Evolutionary conservation across 1,140 invertebrate species (phyloP).

Genomic region (Berghia stephanieae): DNA sequence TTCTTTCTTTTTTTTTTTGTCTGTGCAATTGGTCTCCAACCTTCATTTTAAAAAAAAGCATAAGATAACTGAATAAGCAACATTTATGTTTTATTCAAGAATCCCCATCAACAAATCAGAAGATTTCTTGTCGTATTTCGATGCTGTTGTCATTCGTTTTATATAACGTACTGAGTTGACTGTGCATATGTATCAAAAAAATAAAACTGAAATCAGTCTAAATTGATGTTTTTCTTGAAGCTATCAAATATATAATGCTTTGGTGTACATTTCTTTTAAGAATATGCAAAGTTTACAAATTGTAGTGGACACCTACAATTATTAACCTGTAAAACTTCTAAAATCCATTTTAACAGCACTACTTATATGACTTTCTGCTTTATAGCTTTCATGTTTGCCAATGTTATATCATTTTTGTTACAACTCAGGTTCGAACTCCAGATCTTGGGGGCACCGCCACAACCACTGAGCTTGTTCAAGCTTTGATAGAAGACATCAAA

Average conservation of each 20-base stretch:
- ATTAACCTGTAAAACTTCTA: not conserved
- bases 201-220: too few species aligned
- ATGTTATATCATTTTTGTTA: conserved; percentile 12
- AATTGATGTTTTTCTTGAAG: not conserved
- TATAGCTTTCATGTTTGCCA: not conserved
- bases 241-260: not conserved
- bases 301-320: not conserved
- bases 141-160: too few species aligned
- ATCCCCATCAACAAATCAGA: too few species aligned
- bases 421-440: conserved; percentile 81
- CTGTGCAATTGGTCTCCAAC: not conserved
- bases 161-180: too few species aligned
- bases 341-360: not conserved
- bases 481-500: conserved; percentile 77
- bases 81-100: too few species aligned
- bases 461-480: conserved; percentile 91
- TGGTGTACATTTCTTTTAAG: not conserved
- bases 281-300: not conserved
- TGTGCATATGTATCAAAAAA: too few species aligned
- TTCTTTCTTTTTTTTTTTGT: not conserved
- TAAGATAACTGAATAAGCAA: not conserved
- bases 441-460: conserved; percentile 94
- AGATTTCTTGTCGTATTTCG: too few species aligned
- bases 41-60: not conserved
- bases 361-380: not conserved